A percentile compares a stretch with the other conserved stretches of the same genome.
Evolutionary conservation across 2,113 vertebrate species (phyloP).

Genomic region (Campylorhamphus procurvoides): DNA sequence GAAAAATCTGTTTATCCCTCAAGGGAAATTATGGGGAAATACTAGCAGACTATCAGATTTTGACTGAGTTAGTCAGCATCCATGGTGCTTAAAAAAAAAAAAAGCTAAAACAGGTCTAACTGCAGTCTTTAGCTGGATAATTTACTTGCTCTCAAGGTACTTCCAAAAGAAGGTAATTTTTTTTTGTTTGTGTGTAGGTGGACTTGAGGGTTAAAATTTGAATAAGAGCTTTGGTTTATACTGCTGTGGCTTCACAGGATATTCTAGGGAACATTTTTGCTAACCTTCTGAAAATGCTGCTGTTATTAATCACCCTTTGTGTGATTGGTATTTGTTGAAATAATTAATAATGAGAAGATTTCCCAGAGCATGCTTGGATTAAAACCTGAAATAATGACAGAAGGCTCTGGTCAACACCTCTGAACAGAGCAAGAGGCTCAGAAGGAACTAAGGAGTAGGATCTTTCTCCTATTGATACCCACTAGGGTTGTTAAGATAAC

Average conservation of each 20-base stretch:
- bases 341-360: background rate
- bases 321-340: background rate
- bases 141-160: background rate
- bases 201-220: background rate
- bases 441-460: background rate
- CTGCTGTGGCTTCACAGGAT: background rate
- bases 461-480: background rate
- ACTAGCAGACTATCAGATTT: conserved; percentile 33
- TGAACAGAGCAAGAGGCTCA: background rate
- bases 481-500: background rate
- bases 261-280: background rate
- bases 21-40: conserved; percentile 43
- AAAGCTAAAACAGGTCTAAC: background rate
- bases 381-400: background rate
- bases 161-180: background rate
- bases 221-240: background rate
- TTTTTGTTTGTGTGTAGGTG: background rate
- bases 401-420: background rate
- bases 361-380: background rate
- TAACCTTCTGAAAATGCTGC: background rate
- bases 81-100: background rate
- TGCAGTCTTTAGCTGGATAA: background rate
- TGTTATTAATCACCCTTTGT: background rate
- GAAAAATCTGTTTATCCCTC: conserved; percentile 53
- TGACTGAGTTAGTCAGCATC: conserved; percentile 14